These are phyloP conservation scores for Drosophila micromelanica DNA, from an alignment of 1,140 invertebrate species.

Conservation along the genomic window DNA sequence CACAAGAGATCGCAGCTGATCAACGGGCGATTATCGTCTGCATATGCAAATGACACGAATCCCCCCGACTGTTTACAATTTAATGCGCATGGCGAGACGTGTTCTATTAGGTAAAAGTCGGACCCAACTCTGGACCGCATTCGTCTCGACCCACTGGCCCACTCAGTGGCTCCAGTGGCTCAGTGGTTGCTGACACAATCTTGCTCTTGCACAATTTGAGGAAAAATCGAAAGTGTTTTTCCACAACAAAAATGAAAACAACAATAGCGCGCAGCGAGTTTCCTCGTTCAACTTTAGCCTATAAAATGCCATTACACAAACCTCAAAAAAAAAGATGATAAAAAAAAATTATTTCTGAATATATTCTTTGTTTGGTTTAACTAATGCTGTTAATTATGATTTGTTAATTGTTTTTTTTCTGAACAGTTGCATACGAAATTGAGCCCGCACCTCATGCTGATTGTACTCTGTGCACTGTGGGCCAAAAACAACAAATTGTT, in stretches of 20 bases:
- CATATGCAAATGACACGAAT: conserved; percentile 69
- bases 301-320: conserved; percentile 24
- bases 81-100: conserved; percentile 73
- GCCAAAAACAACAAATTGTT: not conserved
- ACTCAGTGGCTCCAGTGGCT: conserved; percentile 10
- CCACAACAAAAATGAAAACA: conserved; percentile 7
- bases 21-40: conserved; percentile 30
- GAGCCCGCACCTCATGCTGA: conserved; percentile 16
- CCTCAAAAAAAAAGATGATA: not conserved
- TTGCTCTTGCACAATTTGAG: conserved; percentile 39
- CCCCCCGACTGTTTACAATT: not conserved
- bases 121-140: not conserved
- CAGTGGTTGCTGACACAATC: conserved; percentile 32
- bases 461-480: conserved; percentile 54
- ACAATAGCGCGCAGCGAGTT: conserved; percentile 9
- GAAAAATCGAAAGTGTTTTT: conserved; percentile 55
- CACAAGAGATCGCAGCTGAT: conserved; percentile 14
- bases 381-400: conserved; percentile 61
- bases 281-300: conserved; percentile 14
- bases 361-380: conserved; percentile 37
- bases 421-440: conserved; percentile 38
- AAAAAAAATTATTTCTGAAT: not conserved
- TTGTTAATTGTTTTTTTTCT: conserved; percentile 65
- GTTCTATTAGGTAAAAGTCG: conserved; percentile 61
- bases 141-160: conserved; percentile 7